A percentile compares a stretch with the other conserved stretches of the same genome.
These are phyloP conservation scores for Lordiphosa collinella DNA, from an alignment of 1,140 invertebrate genomes.

Conservation along the genomic window DNA sequence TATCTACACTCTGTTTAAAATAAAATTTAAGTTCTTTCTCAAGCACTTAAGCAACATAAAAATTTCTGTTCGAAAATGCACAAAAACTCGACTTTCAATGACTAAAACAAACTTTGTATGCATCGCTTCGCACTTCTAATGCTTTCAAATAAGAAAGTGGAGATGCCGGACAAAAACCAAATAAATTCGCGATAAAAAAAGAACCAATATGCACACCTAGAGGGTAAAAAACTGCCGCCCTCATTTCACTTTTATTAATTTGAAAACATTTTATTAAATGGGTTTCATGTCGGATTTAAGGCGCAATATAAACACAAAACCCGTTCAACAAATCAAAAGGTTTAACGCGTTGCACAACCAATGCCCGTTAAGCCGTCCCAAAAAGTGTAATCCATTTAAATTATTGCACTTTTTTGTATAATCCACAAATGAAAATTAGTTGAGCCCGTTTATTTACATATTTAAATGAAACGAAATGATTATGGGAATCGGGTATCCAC, in stretches of 20 bases:
- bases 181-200: too few relatives aligned
- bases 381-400: conserved; percentile 22
- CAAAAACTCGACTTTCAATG: too few relatives aligned
- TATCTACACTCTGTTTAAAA: too few relatives aligned
- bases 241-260: too few relatives aligned
- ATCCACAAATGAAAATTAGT: conserved; percentile 45
- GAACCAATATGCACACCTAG: too few relatives aligned
- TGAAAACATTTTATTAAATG: background rate
- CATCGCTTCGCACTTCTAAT: too few relatives aligned
- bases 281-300: too few relatives aligned
- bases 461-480: conserved; percentile 28
- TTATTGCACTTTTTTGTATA: conserved; percentile 33
- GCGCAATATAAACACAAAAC: conserved; percentile 4
- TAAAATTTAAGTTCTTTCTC: too few relatives aligned
- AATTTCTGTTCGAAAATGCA: background rate
- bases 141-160: background rate
- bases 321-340: conserved; percentile 38
- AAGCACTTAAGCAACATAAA: background rate
- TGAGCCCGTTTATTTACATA: conserved; percentile 30
- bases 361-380: conserved; percentile 3
- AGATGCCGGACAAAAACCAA: too few relatives aligned
- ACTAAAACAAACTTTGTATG: too few relatives aligned
- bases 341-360: conserved; percentile 25
- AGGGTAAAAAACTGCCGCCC: too few relatives aligned
- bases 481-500: conserved; percentile 9